Base-by-base conservation (phyloP, 2,888 invertebrate species). In the Limenitis camilla region DNA sequence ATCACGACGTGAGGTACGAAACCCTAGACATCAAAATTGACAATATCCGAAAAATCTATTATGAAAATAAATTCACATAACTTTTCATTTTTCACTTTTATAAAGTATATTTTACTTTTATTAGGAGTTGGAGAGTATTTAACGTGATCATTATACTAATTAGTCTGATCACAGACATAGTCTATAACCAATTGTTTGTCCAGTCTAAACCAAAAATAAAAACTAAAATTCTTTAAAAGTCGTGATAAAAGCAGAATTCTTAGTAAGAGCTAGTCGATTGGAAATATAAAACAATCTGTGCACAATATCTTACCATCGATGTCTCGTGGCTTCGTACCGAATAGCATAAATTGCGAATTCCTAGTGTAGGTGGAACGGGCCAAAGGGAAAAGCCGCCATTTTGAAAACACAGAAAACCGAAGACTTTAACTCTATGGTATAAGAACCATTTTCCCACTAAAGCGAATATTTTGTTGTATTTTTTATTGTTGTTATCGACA, bases 321-420 rank as follows among this genome's bases (percentile, higher is more conserved):
- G 52, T 55, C 51, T 43, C 52, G 49, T 49, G 45, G 41, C 44
- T 19, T 19, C 19, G 19, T 19, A 19, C 19, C 53, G 49, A 49
- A 57, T 52, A 40, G 53, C 49, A 49, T 55, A 57, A 53, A 59
- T 59, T 57, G 59, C 59, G 51, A 57, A 57, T 53, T 52, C 54
- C 52, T 35, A 48, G 56, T 46, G 59, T 55, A 55, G 59, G 59
- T 52, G 58, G 58, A 47, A 55, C 49, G 44, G 47, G 35, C 42
- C 52, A 42, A 48, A 52, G 55, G 49, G 43, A 52, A 56, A 30
- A 43, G 49, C 39, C 52, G 49, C 44, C 49, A 40, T 49, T 52
- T 54, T 52, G 29, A 38, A 35, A 32, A 31, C 49, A 31, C 40
- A 49, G 36, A 27, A 2, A 30, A 30, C 7, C 45, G 32, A 35